Conservation (phyloP, 2,113 vertebrate genomes). For the Morphnarchus princeps region DNA sequence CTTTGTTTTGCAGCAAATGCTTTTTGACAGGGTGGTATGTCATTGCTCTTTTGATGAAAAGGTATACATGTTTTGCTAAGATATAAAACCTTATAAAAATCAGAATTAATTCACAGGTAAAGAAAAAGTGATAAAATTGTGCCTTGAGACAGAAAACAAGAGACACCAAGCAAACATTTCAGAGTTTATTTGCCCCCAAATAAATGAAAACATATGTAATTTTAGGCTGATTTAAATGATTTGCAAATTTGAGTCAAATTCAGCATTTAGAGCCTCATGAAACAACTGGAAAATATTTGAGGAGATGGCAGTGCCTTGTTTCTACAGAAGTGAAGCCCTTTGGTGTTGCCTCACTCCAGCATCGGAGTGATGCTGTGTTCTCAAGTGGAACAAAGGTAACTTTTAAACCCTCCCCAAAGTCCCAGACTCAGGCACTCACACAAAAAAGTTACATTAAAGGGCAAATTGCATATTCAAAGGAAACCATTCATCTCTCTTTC, state of each 20-base stretch:
- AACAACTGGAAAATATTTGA: not conserved
- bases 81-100: not conserved
- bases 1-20: not conserved
- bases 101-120: not conserved
- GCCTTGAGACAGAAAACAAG: not conserved
- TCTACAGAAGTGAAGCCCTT: not conserved
- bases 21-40: not conserved
- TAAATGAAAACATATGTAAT: not conserved
- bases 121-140: not conserved
- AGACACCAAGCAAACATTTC: not conserved
- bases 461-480: not conserved
- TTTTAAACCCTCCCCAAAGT: not conserved
- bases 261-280: not conserved
- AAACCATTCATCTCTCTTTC: not conserved
- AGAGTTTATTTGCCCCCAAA: not conserved
- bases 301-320: not conserved
- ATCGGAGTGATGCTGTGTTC: not conserved
- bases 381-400: not conserved
- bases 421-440: fast-evolving
- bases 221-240: not conserved
- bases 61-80: not conserved
- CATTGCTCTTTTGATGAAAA: not conserved
- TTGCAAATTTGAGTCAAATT: not conserved
- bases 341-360: not conserved
- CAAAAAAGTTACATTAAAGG: not conserved